phyloP scores from a whole-genome alignment of 2,797 vertebrate genomes.

The Kryptolebias ocellatus region DNA sequence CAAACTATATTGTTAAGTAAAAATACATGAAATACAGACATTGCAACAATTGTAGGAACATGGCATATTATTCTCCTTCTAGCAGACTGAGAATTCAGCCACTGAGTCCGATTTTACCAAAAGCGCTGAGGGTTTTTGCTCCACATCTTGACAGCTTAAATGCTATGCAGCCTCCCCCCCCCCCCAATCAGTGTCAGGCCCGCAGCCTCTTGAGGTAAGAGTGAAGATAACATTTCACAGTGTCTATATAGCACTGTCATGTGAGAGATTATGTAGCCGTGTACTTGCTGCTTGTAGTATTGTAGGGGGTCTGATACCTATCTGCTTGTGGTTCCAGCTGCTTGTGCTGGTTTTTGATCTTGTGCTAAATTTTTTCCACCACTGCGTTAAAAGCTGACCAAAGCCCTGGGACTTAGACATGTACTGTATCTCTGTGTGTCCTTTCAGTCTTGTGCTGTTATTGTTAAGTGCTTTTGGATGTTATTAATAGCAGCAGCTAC shows the following conservation, averaged over 20 bases:
- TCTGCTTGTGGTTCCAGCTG: conserved; percentile 75
- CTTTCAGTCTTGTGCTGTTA: conserved; percentile 64
- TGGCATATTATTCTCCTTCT: conserved; percentile 4
- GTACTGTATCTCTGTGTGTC: conserved; percentile 68
- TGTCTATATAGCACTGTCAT: conserved; percentile 83
- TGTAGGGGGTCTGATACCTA: conserved; percentile 82
- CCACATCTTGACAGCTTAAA: conserved; percentile 82
- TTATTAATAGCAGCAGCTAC: conserved; percentile 73
- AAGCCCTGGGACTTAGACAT: conserved; percentile 74
- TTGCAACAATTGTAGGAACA: conserved; percentile 2
- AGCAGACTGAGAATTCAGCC: conserved; percentile 23
- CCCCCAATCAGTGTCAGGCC: conserved; percentile 72
- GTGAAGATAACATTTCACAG: conserved; percentile 83
- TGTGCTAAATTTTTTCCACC: conserved; percentile 37
- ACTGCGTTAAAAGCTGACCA: conserved; percentile 61
- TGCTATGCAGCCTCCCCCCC: conserved; percentile 72
- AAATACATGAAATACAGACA: conserved; percentile 43
- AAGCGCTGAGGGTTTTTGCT: conserved; percentile 58
- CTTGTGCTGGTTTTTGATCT: conserved; percentile 38
- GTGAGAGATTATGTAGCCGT: conserved; percentile 82
- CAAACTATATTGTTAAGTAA: conserved; percentile 42
- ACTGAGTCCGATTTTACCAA: conserved; percentile 30
- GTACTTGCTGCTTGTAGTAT: conserved; percentile 76
- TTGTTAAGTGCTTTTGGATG: conserved; percentile 70
- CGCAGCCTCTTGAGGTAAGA: conserved; percentile 80